These are phyloP conservation scores for Craniophora ligustri DNA, from an alignment of 2,888 invertebrate genomes.

Conservation along the genomic window DNA sequence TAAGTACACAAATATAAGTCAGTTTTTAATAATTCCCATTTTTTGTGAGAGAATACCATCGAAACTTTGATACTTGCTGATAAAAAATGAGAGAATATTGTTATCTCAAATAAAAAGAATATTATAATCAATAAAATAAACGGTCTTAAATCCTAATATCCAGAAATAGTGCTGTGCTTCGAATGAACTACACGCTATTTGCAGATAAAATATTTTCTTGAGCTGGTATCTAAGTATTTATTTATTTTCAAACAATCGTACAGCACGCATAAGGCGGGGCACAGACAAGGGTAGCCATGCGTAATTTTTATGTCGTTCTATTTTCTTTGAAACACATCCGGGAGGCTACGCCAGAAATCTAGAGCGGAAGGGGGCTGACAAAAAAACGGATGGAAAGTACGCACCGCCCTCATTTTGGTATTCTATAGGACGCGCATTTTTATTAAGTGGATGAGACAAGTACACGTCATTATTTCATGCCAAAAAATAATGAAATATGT, in stretches of 20 bases:
- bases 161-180: too few relatives aligned
- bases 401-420: slow-evolving; percentile 16
- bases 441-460: slow-evolving; percentile 28
- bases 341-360: slow-evolving; percentile 35
- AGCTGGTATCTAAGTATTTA: neutral
- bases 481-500: too few relatives aligned
- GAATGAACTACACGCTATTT: too few relatives aligned
- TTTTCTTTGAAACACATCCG: slow-evolving; percentile 19
- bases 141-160: too few relatives aligned
- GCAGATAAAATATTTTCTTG: too few relatives aligned
- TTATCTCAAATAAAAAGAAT: too few relatives aligned
- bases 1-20: slow-evolving; percentile 14
- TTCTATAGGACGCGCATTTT: slow-evolving; percentile 22
- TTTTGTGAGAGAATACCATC: too few relatives aligned
- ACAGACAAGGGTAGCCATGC: neutral
- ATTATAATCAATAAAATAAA: too few relatives aligned
- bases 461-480: neutral
- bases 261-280: neutral
- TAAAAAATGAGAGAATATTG: too few relatives aligned
- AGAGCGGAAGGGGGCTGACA: slow-evolving; percentile 29
- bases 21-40: too few relatives aligned
- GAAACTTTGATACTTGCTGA: too few relatives aligned
- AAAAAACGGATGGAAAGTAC: slow-evolving; percentile 22
- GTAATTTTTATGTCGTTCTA: slow-evolving; percentile 19
- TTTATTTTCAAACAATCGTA: neutral